These are phyloP conservation scores for Zosterops hypoxanthus DNA, from an alignment of 2,113 vertebrate genomes.

Conservation along the genomic window DNA sequence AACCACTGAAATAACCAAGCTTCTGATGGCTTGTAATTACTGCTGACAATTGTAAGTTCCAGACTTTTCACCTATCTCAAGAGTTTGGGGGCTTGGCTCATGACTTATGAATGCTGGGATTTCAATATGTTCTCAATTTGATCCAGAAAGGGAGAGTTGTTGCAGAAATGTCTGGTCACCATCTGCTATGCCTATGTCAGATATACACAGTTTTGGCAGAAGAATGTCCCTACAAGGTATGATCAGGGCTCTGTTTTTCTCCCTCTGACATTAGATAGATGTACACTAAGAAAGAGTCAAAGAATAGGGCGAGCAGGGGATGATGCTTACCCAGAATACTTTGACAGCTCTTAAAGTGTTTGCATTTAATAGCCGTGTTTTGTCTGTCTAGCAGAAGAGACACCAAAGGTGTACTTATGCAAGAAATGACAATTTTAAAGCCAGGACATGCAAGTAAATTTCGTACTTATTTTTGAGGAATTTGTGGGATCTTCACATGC, in stretches of 20 bases:
- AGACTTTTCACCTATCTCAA: neutral
- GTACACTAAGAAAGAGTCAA: neutral
- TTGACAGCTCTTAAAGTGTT: neutral
- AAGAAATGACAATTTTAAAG: neutral
- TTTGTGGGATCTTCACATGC: neutral
- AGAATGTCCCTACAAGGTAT: neutral
- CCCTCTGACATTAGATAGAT: neutral
- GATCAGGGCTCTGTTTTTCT: neutral
- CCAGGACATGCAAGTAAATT: neutral
- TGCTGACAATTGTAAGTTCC: neutral
- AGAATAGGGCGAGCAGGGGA: neutral
- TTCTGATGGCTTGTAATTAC: neutral
- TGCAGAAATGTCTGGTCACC: neutral
- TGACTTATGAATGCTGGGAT: neutral
- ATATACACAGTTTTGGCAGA: neutral
- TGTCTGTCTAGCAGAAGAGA: neutral
- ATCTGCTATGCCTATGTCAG: neutral
- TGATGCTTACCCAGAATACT: neutral
- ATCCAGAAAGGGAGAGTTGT: neutral
- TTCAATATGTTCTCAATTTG: neutral
- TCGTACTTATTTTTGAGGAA: neutral
- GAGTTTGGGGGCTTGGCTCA: neutral
- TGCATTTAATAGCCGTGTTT: neutral
- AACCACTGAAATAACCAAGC: neutral
- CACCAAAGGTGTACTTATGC: neutral